Evolutionary conservation across 1,140 invertebrate genomes (phyloP), one percentile per base, ranked within the genome.

Genomic region (Apolygus lucorum): DNA sequence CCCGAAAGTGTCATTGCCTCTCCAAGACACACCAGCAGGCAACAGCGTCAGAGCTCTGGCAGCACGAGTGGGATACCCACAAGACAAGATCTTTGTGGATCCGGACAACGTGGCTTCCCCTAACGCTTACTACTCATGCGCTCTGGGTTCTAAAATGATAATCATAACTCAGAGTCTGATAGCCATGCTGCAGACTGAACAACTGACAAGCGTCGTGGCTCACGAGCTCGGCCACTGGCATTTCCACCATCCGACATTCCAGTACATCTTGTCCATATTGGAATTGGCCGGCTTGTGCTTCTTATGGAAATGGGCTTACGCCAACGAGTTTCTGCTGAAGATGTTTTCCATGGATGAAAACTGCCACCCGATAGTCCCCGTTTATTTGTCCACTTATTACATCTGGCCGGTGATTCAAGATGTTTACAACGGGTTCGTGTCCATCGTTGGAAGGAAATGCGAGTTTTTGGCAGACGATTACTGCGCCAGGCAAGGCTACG

Each of bases 211-310:
- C 22, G 54, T 59, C 11, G 4, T 59, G 13, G 54, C 54, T 59
- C 54, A 59, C 22, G 54, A 59, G 22, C 54, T 59, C 22, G 54
- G 54, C 2, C 54, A 59, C 22, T 59, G 54, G 54, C 4, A 59
- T 21, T 59, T 4, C 11, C 8, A 59, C 22, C 54, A 59, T 59
- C 4, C 54, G 13, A 21, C 22, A 22, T 13, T 4, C 22, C 54
- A 59, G 22, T 59, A 17, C 22, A 4, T 24, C 4, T 13, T 59
- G 8, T 59, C 54, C 54, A 4, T 22, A 4, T 59, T 11, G 2
- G 22, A 17, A 17, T 22, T 24, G 8, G 11, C 4, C 8, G 11
- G 54, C 4, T 11, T 11, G 11, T 13, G 54, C 22, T 42, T 42
- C 34, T n/a, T 42, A 17, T 59, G 13, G 22, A 11, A 11, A 21